Conservation (phyloP, 2,888 invertebrate genomes). For the Doris montereyensis region DNA sequence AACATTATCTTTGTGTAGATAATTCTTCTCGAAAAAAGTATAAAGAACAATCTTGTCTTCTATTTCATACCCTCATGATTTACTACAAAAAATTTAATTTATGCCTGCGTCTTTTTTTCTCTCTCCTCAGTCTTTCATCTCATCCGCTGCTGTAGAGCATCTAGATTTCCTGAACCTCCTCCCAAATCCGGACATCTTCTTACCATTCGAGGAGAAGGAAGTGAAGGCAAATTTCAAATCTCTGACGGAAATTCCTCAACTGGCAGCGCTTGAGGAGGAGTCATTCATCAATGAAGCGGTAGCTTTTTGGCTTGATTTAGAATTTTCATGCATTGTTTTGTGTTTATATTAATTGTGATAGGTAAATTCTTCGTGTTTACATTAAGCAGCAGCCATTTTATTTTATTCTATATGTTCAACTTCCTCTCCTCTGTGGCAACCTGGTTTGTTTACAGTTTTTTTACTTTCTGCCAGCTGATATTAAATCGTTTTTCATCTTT, state of each 20-base stretch:
- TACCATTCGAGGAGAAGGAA: constrained; percentile 90
- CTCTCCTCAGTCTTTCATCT: constrained; percentile 91
- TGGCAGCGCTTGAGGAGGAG: constrained; percentile 84
- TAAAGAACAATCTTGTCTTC: too few relatives aligned
- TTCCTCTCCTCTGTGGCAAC: too few relatives aligned
- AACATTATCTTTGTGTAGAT: too few relatives aligned
- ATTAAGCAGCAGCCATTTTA: too few relatives aligned
- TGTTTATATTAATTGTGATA: neutral
- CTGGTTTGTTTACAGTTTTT: too few relatives aligned
- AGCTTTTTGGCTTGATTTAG: neutral
- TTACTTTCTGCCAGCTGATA: neutral
- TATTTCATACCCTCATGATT: too few relatives aligned
- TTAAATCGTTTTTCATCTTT: neutral
- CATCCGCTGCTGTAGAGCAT: constrained; percentile 99
- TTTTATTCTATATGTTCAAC: too few relatives aligned
- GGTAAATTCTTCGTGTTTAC: too few relatives aligned
- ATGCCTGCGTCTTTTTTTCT: too few relatives aligned
- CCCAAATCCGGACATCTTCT: constrained; percentile 81
- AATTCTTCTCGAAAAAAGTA: too few relatives aligned
- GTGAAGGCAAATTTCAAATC: constrained; percentile 93
- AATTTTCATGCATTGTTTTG: neutral
- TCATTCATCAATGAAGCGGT: constrained; percentile 75
- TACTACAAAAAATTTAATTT: too few relatives aligned
- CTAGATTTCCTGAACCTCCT: constrained; percentile 91
- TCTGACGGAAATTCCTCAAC: constrained; percentile 92